A percentile compares a stretch with the other conserved stretches of the same genome.
These are phyloP conservation scores for Thumatha senex DNA, from an alignment of 2,888 invertebrate species.

Conservation along the genomic window DNA sequence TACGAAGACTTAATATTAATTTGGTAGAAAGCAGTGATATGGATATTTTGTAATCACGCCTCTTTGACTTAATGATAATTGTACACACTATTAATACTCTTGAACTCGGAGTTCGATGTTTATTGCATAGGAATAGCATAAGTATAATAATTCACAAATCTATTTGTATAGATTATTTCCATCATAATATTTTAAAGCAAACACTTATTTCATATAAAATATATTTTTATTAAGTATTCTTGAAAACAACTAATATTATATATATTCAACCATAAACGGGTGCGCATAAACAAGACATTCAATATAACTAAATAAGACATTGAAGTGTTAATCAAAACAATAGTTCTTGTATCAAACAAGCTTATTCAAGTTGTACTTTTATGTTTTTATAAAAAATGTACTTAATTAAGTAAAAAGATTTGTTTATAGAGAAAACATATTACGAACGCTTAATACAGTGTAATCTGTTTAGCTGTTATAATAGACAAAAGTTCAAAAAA, in stretches of 20 bases:
- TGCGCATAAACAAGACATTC: too few species aligned
- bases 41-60: conserved; percentile 1
- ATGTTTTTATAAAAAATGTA: not conserved
- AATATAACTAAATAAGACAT: not conserved
- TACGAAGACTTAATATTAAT: not conserved
- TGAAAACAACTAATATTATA: not conserved
- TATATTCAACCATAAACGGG: too few species aligned
- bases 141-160: too few species aligned
- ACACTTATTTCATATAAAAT: not conserved
- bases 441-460: not conserved
- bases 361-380: not conserved
- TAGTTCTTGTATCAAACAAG: not conserved
- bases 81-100: conserved; percentile 8
- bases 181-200: not conserved
- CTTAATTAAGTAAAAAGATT: not conserved
- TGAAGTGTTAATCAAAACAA: not conserved
- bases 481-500: conserved; percentile 8
- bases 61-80: conserved; percentile 14
- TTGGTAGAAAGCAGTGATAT: too few species aligned
- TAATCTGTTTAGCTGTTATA: not conserved
- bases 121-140: not conserved
- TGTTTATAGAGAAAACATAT: not conserved
- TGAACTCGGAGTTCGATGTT: conserved; percentile 1
- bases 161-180: not conserved
- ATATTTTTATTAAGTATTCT: conserved; percentile 13